Base-by-base conservation (phyloP, 2,797 vertebrate genomes). In the Microhierax caerulescens region DNA sequence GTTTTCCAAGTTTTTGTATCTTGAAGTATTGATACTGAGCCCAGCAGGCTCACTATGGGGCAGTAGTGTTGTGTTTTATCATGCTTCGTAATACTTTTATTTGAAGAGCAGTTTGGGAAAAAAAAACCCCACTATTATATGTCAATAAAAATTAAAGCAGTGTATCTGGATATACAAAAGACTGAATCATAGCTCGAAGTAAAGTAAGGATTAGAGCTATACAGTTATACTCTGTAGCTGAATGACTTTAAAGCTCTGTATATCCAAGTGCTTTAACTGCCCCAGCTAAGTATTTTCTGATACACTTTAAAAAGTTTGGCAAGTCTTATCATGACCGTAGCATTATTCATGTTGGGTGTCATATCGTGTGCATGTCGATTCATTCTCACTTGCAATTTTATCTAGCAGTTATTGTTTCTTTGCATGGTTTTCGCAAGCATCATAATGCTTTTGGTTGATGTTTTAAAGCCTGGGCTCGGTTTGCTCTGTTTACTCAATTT, bases 401-500 rank as follows among this genome's bases (percentile, higher is more conserved):
- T 98, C 43, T 61, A 60, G 11, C 54, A 85, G 30, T 76, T 86
- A 30, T 80, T 78, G 88, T 93, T 96, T 85, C 69, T 82, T 92
- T 98, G 98, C 98, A 98, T 98, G 98, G 92, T 61, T 48, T 78
- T 56, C 93, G 93, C 93, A 61, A 96, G 83, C 96, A 82, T 80
- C 81, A 56, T 90, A 79, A 43, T 79, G 97, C 95, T 76, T 88
- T 96, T 61, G 95, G 97, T 98, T 96, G 95, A 86, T 95, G 86
- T 97, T 91, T 88, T 96, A 64, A 88, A 97, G 96, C 95, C 86
- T 53, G 88, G 97, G 96, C 95, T 98, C 91, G 98, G 98, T 98
- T 98, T 99, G 98, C 98, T 98, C 98, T 98, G 98, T 98, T 99
- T 98, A 99, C 98, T 98, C 98, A 97, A 98, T 99, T 99, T 99